Conservation (phyloP, 2,888 invertebrate genomes). For the Drosophila picticornis region DNA sequence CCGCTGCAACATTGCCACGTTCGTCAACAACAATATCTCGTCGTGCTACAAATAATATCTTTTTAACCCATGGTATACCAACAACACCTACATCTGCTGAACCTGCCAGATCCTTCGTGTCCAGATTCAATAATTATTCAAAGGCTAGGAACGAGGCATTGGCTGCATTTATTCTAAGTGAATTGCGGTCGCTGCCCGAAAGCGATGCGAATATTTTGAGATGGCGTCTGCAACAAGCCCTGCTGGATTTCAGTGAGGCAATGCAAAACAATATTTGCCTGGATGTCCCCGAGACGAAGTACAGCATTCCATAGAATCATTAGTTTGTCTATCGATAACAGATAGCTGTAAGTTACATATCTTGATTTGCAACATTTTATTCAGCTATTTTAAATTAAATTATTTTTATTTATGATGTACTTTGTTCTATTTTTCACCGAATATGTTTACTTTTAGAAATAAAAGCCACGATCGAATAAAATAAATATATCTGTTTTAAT, state of each 20-base stretch:
- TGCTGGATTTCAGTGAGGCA: slow-evolving; percentile 23
- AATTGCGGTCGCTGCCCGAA: slow-evolving; percentile 16
- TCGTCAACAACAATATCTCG: neutral
- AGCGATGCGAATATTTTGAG: slow-evolving; percentile 12
- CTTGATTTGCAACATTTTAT: slow-evolving; percentile 51
- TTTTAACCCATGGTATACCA: neutral
- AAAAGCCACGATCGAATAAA: neutral
- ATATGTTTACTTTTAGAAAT: slow-evolving; percentile 1
- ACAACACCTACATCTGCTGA: neutral
- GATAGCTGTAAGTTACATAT: neutral
- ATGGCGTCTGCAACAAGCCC: slow-evolving; percentile 20
- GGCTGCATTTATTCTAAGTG: slow-evolving; percentile 6
- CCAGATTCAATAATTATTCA: neutral
- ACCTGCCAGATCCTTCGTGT: neutral
- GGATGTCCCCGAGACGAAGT: neutral
- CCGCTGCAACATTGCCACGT: neutral
- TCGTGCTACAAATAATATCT: neutral
- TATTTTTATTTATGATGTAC: slow-evolving; percentile 29
- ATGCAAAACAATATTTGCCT: neutral
- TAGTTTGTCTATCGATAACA: neutral
- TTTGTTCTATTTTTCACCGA: slow-evolving; percentile 25
- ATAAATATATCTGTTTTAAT: neutral
- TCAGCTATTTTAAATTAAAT: slow-evolving; percentile 47
- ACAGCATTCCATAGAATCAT: neutral
- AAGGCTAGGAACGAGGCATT: slow-evolving; percentile 13